Evolutionary conservation across 2,888 invertebrate genomes (phyloP).

Genomic region (Chaetogeoica ovagalla): DNA sequence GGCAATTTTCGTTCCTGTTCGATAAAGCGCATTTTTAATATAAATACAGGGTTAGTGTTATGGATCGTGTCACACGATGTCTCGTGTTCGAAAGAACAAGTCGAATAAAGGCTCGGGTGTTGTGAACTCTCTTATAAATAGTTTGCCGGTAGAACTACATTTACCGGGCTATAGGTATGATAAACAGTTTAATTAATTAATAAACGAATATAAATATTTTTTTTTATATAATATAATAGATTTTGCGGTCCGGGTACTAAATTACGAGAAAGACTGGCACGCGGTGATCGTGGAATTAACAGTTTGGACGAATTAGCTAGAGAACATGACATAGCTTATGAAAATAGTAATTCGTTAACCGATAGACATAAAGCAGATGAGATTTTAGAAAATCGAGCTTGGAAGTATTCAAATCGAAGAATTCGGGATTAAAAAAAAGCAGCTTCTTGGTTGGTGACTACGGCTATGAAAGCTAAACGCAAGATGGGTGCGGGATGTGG

Average conservation of each 20-base stretch:
- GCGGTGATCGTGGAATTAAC: conserved; percentile 1
- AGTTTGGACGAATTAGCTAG: too few species aligned
- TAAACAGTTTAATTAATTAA: neutral
- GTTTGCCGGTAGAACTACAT: conserved; percentile 6
- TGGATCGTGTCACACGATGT: neutral
- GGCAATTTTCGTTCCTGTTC: neutral
- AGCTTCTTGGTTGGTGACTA: too few species aligned
- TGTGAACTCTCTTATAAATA: conserved; percentile 1
- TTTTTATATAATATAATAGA: neutral
- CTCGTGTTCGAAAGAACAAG: neutral
- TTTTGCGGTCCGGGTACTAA: conserved; percentile 15
- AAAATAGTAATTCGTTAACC: too few species aligned
- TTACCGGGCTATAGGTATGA: conserved; percentile 8
- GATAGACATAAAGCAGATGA: too few species aligned
- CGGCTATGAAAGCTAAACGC: too few species aligned
- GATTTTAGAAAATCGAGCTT: too few species aligned
- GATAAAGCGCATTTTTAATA: neutral
- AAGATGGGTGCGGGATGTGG: too few species aligned
- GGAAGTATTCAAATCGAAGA: too few species aligned
- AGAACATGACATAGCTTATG: too few species aligned
- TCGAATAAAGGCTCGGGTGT: neutral
- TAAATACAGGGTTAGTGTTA: neutral
- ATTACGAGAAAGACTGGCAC: neutral
- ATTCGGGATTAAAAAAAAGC: too few species aligned
- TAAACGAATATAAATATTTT: neutral